Base-by-base conservation (phyloP, 2,113 vertebrate genomes). In the Psittacus erithacus region DNA sequence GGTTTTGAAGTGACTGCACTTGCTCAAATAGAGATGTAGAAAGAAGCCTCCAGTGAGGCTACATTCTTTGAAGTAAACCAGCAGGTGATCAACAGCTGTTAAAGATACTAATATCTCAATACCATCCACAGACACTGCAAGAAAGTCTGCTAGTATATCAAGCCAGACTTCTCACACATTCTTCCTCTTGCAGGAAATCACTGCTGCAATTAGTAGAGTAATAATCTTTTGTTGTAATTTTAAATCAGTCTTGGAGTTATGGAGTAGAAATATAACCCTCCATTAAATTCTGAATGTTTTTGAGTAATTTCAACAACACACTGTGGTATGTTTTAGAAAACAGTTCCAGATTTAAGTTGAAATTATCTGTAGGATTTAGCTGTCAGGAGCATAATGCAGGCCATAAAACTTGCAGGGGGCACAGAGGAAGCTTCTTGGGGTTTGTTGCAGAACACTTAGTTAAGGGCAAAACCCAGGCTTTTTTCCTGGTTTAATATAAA, bases 11-110 rank as follows among this genome's bases (percentile, higher is more conserved):
- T 79, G 77, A 49, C 31, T 88, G n/a, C 76, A 47, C 41, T 82
- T 62, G 27, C 82, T 90, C 39, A 73, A 87, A 86, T 4, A 35
- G 63, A 92, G 82, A 73, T 80, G 38, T 62, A 60, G 57, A 28
- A 77, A 82, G 76, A 49, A 17, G 41, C 31, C 24, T 74, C 15
- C 33, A 22, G 50, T 62, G 53, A 63, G 63, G 11, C 71, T 74
- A 4, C 49, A 7, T 63, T 74, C 46, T 90, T 88, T 88, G 68
- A 82, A 94, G 71, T 79, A 59, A 74, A 93, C 52, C 88, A 92
- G 86, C 76, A 86, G 82, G 55, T 49, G 76, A 90, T 96, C 94
- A 93, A 63, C 96, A 81, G 79, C 73, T 95, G 67, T 79, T 91
- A 29, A 76, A 87, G 44, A 71, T 82, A 52, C 35, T 46, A 33